Evolutionary conservation across 2,888 invertebrate genomes (phyloP).

Genomic region (Synergus itoensis): DNA sequence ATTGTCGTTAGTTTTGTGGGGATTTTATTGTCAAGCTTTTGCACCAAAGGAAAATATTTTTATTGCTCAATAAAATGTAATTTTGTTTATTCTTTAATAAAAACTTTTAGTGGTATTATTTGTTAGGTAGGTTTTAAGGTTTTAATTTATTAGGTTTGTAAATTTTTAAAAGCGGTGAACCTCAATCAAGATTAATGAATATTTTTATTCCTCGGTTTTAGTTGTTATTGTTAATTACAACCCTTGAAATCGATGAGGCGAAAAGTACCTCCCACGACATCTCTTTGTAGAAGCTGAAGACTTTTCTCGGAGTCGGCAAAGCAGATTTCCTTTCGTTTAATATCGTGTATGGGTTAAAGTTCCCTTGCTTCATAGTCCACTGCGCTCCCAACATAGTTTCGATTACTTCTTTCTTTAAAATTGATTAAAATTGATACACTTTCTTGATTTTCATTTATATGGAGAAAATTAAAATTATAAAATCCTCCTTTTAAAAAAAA

Average conservation of each 20-base stretch:
- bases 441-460: neutral
- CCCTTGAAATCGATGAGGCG: neutral
- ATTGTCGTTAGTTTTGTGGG: neutral
- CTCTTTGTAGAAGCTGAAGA: constrained; percentile 5
- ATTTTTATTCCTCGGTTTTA: neutral
- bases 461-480: no score
- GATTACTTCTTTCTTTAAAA: neutral
- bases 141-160: neutral
- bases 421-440: neutral
- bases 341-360: constrained; percentile 4
- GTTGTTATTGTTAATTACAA: neutral
- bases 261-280: constrained; percentile 8
- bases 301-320: constrained; percentile 17
- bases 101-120: neutral
- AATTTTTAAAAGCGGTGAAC: no score
- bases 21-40: constrained; percentile 12
- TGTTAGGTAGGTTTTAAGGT: neutral
- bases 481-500: no score
- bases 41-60: neutral
- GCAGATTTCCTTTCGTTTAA: neutral
- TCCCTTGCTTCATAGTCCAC: neutral
- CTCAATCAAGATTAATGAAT: neutral
- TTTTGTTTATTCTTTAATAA: neutral
- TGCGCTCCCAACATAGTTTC: neutral
- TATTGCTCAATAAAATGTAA: neutral